Evolutionary conservation across 2,113 vertebrate species (phyloP), one percentile per base, ranked within the genome.

Genomic region (Scartelaos histophorus): DNA sequence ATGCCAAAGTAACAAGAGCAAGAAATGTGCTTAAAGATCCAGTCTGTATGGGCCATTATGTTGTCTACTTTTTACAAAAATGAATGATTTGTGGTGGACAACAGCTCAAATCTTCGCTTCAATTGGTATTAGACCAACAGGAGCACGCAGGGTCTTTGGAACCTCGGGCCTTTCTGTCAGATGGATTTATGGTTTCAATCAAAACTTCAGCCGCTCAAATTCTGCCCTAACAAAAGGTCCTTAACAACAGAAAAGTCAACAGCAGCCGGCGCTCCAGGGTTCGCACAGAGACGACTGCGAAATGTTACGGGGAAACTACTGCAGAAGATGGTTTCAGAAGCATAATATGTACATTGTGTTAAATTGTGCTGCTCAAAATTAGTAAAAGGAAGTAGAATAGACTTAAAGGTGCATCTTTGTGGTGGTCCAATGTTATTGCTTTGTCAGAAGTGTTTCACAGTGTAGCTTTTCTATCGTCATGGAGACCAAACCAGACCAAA

Each of bases 131-230:
- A 76, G 76, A 85, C 17, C 43, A 56, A 24, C 29, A 75, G 76
- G 53, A 80, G 5, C 45, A 16, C 72, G 22, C 46, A 66, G 60
- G 81, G 54, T 80, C 66, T 72, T 76, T 46, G 67, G 68, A 62
- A 82, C 69, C 68, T 76, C 71, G 15, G 76, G 82, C 64, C 51
- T 61, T 67, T 82, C 79, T 85, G 82, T 83, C 80, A 79, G 78
- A 62, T 70, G 85, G 84, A 88, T 88, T 85, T 85, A 83, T 87
- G 78, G 74, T 61, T 87, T 85, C 82, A 83, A 82, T 88, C 75
- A 75, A 49, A 67, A 60, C 71, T 47, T 46, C 0, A 49, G 74
- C 80, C 62, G 72, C 77, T 69, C 47, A 75, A 49, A 13, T 60
- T 80, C 0, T 47, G 61, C 80, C 73, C 66, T 67, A 82, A 85